Conservation (phyloP, 2,113 vertebrate species). For the Girardinichthys multiradiatus region DNA sequence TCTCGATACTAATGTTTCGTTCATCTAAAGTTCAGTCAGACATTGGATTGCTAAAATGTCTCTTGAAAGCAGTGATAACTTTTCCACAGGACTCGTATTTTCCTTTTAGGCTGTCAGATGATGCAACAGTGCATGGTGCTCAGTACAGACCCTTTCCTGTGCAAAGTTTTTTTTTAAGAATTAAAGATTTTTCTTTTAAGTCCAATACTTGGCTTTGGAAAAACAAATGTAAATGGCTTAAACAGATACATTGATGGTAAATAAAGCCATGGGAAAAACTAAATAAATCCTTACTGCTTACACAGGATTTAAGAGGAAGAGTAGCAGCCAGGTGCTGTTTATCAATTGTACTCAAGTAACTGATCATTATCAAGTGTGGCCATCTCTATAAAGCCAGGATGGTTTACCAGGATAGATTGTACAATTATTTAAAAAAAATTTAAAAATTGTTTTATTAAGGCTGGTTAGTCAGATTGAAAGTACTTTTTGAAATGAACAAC, state of each 20-base stretch:
- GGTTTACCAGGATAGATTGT: too few species aligned
- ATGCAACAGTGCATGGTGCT: neutral
- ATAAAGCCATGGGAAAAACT: neutral
- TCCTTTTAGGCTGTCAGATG: neutral
- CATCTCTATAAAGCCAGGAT: too few species aligned
- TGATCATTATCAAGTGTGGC: neutral
- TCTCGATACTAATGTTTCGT: neutral
- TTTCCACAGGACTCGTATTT: neutral
- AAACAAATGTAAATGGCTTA: neutral
- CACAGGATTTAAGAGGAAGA: neutral
- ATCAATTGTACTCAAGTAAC: neutral
- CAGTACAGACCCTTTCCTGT: neutral
- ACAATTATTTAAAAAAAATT: too few species aligned
- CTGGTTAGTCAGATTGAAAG: too few species aligned
- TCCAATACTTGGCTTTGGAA: neutral
- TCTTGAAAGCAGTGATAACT: neutral
- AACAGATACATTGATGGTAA: neutral
- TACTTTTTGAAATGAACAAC: too few species aligned
- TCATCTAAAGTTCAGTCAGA: neutral
- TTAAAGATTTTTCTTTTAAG: neutral
- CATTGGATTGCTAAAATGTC: neutral
- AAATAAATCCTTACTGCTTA: neutral
- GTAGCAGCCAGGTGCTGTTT: neutral
- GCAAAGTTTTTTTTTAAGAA: neutral
- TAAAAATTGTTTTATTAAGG: too few species aligned